Base-by-base conservation (phyloP, 2,888 invertebrate genomes). In the Caenorhabditis sulstoni region DNA sequence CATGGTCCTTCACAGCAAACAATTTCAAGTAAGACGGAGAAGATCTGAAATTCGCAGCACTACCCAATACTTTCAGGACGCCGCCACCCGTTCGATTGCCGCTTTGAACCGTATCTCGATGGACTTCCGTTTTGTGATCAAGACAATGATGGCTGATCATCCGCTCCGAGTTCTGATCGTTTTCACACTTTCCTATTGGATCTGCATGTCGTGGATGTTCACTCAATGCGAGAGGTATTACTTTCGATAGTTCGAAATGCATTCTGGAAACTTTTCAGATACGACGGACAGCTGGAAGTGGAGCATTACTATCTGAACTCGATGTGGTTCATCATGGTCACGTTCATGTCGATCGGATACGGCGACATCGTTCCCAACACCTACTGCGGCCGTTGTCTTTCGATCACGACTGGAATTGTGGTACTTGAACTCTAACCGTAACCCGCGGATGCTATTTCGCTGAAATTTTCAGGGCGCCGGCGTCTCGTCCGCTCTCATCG, bases 101-200 rank as follows among this genome's bases (percentile, higher is more conserved):
- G 90, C 90, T 1, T 80, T 90, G 3, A 91, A 91, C 82, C 82
- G 90, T 22, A 97, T 99, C 92, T 97, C 97, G 93, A 98, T 99
- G 94, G 92, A 93, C 87, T 98, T 97, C 92, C 94, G 92, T 81
- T 97, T 95, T 92, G 96, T 97, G 90, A 93, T 97, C 91, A 97
- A 97, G 93, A 99, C 99, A 82, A 93, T 99, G 90, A 99, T 99
- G 99, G 98, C 98, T 91, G 99, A 99, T 92, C 99, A 98, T 92
- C 99, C 99, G 65, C 92, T 98, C 94, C 92, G 97, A 94, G 86
- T 86, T 88, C 94, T 99, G 89, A 93, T 99, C 90, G 97, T 98
- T 87, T 98, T 99, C 93, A 99, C 99, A 95, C 96, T 99, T 86
- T 97, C 97, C n/a, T 93, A 99, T 85, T 99, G 99, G 99, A 97